Percentiles rank a stretch among this genome's conserved stretches.
phyloP scores from a whole-genome alignment of 2,113 vertebrate genomes.

The Elgaria multicarinata region DNA sequence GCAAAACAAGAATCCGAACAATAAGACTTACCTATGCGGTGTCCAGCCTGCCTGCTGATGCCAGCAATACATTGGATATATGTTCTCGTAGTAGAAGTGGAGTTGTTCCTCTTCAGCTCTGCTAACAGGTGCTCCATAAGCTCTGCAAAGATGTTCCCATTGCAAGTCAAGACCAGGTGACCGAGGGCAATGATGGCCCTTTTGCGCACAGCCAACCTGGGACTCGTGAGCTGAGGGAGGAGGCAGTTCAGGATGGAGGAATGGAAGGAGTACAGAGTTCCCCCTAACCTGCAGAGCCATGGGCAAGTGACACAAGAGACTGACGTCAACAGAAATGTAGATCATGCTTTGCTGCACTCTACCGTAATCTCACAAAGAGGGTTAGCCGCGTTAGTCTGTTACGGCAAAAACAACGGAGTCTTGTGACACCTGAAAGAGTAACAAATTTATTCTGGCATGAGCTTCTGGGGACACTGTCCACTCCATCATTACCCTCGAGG shows the following conservation, averaged over 20 bases:
- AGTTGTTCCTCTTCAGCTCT: constrained; percentile 76
- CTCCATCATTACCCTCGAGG: no score
- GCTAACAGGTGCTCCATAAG: constrained; percentile 88
- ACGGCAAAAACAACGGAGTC: no score
- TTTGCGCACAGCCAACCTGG: constrained; percentile 93
- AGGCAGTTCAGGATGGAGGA: constrained; percentile 90
- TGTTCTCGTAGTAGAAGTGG: constrained; percentile 85
- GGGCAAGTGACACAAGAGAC: constrained; percentile 14
- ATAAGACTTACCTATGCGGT: constrained; percentile 85
- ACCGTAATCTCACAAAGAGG: not conserved
- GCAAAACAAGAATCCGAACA: not conserved
- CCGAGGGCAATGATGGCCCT: constrained; percentile 90
- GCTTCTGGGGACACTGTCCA: no score
- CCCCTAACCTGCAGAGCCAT: constrained; percentile 82
- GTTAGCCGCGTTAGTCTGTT: no score
- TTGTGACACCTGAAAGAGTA: no score
- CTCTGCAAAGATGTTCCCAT: constrained; percentile 86
- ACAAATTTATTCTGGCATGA: no score
- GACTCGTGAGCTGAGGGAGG: constrained; percentile 90
- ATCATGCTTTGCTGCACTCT: not conserved
- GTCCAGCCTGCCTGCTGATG: constrained; percentile 90
- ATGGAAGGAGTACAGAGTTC: constrained; percentile 87
- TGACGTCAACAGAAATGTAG: constrained; percentile 27
- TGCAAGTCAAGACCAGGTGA: constrained; percentile 91
- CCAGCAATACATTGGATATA: constrained; percentile 94